Conservation (phyloP, 35 echinoderm and acorn worm species). For the Stichopus chloronotus region DNA sequence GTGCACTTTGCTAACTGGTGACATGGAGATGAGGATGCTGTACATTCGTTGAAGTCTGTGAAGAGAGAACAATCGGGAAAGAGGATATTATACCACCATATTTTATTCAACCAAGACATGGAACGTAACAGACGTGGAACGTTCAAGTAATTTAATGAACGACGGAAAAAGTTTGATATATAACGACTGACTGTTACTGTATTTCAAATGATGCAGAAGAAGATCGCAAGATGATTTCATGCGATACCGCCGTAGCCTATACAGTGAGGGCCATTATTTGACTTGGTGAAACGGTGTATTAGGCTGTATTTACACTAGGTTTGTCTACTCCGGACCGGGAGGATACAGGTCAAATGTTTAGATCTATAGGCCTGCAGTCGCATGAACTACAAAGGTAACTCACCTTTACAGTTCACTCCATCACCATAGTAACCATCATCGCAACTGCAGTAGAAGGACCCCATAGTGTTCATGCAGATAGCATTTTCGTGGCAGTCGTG, state of each 20-base stretch:
- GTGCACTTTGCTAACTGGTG: slow-evolving; percentile 18
- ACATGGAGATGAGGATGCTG: slow-evolving; percentile 9
- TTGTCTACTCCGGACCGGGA: too few relatives aligned
- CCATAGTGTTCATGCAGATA: slow-evolving; percentile 31
- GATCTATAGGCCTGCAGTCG: not conserved
- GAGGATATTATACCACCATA: not conserved
- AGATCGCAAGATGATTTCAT: too few relatives aligned
- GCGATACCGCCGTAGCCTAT: not conserved
- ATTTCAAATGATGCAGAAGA: too few relatives aligned
- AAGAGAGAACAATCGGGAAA: not conserved
- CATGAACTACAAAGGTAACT: not conserved
- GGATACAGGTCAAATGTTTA: not conserved
- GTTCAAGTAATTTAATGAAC: not conserved
- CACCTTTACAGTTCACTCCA: slow-evolving; percentile 51
- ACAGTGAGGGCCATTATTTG: not conserved
- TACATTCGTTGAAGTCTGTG: slow-evolving; percentile 59
- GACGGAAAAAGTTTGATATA: too few relatives aligned
- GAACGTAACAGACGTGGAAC: too few relatives aligned
- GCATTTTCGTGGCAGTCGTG: slow-evolving; percentile 45
- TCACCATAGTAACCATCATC: slow-evolving; percentile 56
- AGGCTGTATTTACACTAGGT: not conserved
- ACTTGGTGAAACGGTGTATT: not conserved
- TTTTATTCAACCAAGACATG: not conserved
- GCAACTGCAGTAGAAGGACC: slow-evolving; percentile 58
- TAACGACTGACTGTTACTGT: too few relatives aligned